Conservation (phyloP, 2,113 vertebrate species). For the Plecturocebus donacophilus region DNA sequence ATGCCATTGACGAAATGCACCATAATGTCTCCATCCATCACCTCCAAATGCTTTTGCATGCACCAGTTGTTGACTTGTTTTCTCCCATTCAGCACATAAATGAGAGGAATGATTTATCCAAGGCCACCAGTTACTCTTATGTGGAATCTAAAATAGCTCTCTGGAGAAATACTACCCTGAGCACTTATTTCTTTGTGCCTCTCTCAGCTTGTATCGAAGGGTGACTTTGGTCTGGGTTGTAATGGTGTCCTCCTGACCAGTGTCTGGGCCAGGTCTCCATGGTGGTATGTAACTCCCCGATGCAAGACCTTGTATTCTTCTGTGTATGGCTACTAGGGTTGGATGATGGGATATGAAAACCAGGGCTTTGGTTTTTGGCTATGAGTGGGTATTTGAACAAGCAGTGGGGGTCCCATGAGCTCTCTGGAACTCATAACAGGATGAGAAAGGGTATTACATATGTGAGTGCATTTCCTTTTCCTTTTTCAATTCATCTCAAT, state of each 20-base stretch:
- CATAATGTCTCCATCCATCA: slow-evolving; percentile 71
- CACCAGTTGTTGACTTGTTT: slow-evolving; percentile 70
- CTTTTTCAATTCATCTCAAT: background rate
- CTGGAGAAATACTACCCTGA: slow-evolving; percentile 60
- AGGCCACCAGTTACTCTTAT: slow-evolving; percentile 56
- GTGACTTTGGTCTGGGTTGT: slow-evolving; percentile 5
- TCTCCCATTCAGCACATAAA: slow-evolving; percentile 67
- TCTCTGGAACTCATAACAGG: background rate
- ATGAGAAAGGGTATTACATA: background rate
- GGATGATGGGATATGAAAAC: background rate
- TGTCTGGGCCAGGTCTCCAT: background rate
- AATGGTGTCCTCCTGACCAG: background rate
- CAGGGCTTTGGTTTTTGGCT: background rate
- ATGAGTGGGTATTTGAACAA: background rate
- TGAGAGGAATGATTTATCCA: slow-evolving; percentile 79
- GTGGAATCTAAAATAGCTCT: slow-evolving; percentile 69
- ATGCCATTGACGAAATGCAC: slow-evolving; percentile 58
- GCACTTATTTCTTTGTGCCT: background rate
- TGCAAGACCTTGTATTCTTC: background rate
- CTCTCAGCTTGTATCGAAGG: slow-evolving; percentile 27
- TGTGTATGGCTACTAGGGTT: background rate
- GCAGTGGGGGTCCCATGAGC: background rate
- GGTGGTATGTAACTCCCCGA: background rate
- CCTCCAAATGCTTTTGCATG: slow-evolving; percentile 70
- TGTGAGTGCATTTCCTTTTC: background rate